Evolutionary conservation across 2,797 vertebrate genomes (phyloP).

Genomic region (Toxotes lorentzi): DNA sequence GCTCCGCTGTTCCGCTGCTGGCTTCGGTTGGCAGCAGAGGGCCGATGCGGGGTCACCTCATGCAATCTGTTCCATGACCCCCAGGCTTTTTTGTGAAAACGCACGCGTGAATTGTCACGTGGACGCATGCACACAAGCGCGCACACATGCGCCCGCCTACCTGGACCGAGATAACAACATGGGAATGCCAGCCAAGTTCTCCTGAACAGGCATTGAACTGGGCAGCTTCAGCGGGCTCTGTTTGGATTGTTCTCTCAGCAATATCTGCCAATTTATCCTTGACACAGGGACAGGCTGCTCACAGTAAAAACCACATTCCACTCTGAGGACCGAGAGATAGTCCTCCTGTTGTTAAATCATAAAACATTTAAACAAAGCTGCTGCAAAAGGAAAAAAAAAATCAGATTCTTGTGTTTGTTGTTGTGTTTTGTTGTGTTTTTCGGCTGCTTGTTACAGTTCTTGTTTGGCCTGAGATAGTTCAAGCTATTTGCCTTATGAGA

Average conservation of each 20-base stretch:
- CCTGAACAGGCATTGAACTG: constrained; percentile 51
- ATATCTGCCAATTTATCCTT: constrained; percentile 53
- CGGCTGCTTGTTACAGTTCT: constrained; percentile 22
- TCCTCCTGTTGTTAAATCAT: constrained; percentile 33
- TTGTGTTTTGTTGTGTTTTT: constrained; percentile 25
- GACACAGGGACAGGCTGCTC: constrained; percentile 36
- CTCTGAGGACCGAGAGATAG: constrained; percentile 39
- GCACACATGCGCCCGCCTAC: constrained; percentile 43
- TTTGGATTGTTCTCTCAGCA: constrained; percentile 60
- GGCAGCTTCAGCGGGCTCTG: constrained; percentile 50
- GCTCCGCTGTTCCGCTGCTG: constrained; percentile 39
- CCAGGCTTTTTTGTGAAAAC: constrained; percentile 50
- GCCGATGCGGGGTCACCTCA: constrained; percentile 42
- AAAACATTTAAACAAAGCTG: constrained; percentile 31
- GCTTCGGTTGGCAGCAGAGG: constrained; percentile 61
- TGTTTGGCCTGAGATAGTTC: constrained; percentile 21
- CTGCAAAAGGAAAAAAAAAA: not conserved
- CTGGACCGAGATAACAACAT: constrained; percentile 57
- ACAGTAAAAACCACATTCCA: constrained; percentile 62
- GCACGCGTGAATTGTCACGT: constrained; percentile 44
- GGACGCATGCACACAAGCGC: constrained; percentile 10
- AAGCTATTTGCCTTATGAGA: constrained; percentile 44
- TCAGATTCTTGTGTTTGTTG: not conserved
- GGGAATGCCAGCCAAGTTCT: constrained; percentile 64
- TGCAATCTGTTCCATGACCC: constrained; percentile 81